Percentiles rank a stretch among this genome's conserved stretches.
phyloP scores from a whole-genome alignment of 1,140 invertebrate species.

The Holcopasites calliopsidis region DNA sequence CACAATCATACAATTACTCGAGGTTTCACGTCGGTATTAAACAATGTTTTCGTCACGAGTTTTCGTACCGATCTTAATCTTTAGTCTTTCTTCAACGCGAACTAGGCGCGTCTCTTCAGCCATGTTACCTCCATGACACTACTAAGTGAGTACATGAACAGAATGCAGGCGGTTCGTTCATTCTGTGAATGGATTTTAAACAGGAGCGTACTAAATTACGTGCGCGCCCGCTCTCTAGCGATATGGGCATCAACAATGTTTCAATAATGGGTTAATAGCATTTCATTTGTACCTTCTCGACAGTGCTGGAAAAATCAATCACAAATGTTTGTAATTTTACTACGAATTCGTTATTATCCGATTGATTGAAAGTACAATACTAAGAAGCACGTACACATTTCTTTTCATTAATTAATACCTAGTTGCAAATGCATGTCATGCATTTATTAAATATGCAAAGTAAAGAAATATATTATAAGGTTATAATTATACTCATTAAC shows the following conservation, averaged over 20 bases:
- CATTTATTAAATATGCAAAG: too few species aligned
- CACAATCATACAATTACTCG: neutral
- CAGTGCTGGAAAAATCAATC: neutral
- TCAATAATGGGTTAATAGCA: too few species aligned
- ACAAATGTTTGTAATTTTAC: neutral
- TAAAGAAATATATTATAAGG: too few species aligned
- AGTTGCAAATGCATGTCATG: too few species aligned
- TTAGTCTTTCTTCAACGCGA: slow-evolving; percentile 91
- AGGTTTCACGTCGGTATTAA: neutral
- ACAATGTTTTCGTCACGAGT: slow-evolving; percentile 17
- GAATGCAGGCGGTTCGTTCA: slow-evolving; percentile 75
- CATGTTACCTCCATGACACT: slow-evolving; percentile 89
- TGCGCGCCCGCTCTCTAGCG: too few species aligned
- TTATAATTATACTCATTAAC: too few species aligned
- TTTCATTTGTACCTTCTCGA: too few species aligned
- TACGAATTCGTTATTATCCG: neutral
- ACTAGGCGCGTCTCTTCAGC: slow-evolving; percentile 91
- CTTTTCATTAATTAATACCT: too few species aligned
- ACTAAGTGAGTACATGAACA: slow-evolving; percentile 76
- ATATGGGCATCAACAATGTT: too few species aligned
- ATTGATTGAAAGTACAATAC: neutral
- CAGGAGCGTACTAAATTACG: too few species aligned
- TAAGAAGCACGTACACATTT: too few species aligned
- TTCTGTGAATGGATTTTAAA: slow-evolving; percentile 76
- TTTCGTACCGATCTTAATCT: slow-evolving; percentile 91